Evolutionary conservation across 2,797 vertebrate genomes (phyloP).

Genomic region (Siniperca scherzeri): DNA sequence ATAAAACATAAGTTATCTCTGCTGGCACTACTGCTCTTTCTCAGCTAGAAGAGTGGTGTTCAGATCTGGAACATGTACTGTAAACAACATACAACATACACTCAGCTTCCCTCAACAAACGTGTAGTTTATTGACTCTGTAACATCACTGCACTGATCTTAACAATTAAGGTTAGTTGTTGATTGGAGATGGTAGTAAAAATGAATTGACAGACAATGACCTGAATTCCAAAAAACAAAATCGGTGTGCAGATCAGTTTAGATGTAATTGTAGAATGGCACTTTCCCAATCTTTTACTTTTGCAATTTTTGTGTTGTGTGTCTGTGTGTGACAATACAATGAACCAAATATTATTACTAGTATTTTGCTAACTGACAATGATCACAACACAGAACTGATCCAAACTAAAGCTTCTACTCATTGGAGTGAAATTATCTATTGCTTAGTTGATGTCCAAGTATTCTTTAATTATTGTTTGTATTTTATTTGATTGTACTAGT

Average conservation of each 20-base stretch:
- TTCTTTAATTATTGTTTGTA: constrained; percentile 11
- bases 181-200: not conserved
- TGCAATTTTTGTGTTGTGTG: not conserved
- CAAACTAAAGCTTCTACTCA: constrained; percentile 24
- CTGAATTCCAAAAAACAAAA: not conserved
- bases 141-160: constrained; percentile 16
- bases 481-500: constrained; percentile 29
- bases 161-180: not conserved
- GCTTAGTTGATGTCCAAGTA: constrained; percentile 24
- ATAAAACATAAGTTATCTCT: constrained; percentile 5
- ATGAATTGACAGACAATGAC: not conserved
- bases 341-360: constrained; percentile 64
- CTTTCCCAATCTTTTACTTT: constrained; percentile 3
- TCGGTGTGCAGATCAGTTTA: not conserved
- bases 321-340: constrained; percentile 23
- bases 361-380: constrained; percentile 59
- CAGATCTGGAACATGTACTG: constrained; percentile 33
- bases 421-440: constrained; percentile 1
- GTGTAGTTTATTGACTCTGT: constrained; percentile 11
- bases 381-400: constrained; percentile 37
- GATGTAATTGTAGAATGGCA: not conserved
- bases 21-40: not conserved
- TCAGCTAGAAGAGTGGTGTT: not conserved
- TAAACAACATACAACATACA: constrained; percentile 35
- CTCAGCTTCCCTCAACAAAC: constrained; percentile 7